Conservation (phyloP, 2,888 invertebrate species). For the Cephus spinipes region DNA sequence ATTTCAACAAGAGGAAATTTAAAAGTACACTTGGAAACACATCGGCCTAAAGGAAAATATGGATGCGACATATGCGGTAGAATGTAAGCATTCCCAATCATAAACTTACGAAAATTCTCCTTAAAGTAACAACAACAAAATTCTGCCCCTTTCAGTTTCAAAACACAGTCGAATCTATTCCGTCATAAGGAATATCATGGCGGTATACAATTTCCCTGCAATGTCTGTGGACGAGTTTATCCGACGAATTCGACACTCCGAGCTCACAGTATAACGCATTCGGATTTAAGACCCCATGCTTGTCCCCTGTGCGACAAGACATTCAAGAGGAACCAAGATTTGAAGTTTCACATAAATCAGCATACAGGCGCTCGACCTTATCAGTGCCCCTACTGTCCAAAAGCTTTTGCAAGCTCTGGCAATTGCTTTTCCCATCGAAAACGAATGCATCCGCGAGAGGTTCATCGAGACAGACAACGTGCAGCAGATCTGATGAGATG, state of each 20-base stretch:
- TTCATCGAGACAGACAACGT: slow-evolving; percentile 70
- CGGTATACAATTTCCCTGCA: slow-evolving; percentile 72
- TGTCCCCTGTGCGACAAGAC: slow-evolving; percentile 78
- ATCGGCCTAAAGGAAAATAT: slow-evolving; percentile 74
- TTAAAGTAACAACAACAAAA: background rate
- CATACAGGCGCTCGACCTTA: slow-evolving; percentile 81
- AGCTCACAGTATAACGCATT: slow-evolving; percentile 79
- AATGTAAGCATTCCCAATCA: slow-evolving; percentile 69
- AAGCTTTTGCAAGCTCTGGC: slow-evolving; percentile 78
- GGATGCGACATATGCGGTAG: slow-evolving; percentile 75
- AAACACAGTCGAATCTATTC: slow-evolving; percentile 74
- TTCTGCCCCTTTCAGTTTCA: slow-evolving; percentile 69
- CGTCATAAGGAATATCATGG: slow-evolving; percentile 75
- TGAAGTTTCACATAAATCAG: slow-evolving; percentile 82
- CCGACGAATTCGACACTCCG: slow-evolving; percentile 76
- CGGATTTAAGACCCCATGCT: slow-evolving; percentile 76
- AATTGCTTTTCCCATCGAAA: slow-evolving; percentile 81
- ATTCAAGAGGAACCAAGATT: slow-evolving; percentile 80
- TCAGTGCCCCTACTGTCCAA: slow-evolving; percentile 80
- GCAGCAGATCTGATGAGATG: slow-evolving; percentile 71
- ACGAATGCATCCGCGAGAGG: slow-evolving; percentile 77
- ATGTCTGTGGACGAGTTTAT: slow-evolving; percentile 78
- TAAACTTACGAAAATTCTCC: slow-evolving; percentile 14
- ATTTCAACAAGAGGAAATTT: slow-evolving; percentile 75
- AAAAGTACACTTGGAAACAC: slow-evolving; percentile 75